Evolutionary conservation across 2,797 vertebrate species (phyloP), one percentile per base, ranked within the genome.

Genomic region (Acanthopagrus latus): DNA sequence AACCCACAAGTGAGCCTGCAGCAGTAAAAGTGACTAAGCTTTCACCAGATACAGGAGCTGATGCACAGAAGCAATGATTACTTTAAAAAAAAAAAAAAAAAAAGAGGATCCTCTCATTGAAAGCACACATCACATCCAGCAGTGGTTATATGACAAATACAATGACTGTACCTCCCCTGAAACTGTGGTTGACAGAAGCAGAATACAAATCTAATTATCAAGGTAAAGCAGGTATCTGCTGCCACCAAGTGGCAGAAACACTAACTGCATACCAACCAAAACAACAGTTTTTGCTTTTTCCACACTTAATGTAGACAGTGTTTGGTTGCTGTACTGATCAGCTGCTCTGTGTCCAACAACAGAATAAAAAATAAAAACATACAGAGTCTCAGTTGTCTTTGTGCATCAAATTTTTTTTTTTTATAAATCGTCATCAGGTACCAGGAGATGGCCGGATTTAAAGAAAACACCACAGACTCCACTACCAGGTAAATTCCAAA

Each of bases 401-500:
- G 16, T 38, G 29, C 11, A 71, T 50, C 3, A 4, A 21, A 27
- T 25, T 25, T 25, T 25, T 25, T 27, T 27, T 4, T 27, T 25
- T 25, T 25, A 25, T 25, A 25, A 27, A 27, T 51, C 5, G 2
- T 2, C 29, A 56, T 9, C 25, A 23, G 55, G 5, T 14, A 73
- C 41, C 33, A 43, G 9, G 14, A 60, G 3, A 43, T 4, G 38
- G 20, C 2, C n/a, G 27, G 17, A 47, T 17, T 7, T 2, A 69
- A 54, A 77, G 38, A 68, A 64, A 67, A 29, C 7, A 69, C 12
- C 17, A 64, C 21, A 25, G 64, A 68, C 25, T 16, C 41, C 47
- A 65, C 20, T 25, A 46, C 0, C 0, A 27, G 44, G 66, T 94
- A 93, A 93, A 72, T 92, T 95, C 89, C 93, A 95, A 96, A 95